Evolutionary conservation across 2,888 invertebrate species (phyloP).

Genomic region (Hypercompe scribonia): DNA sequence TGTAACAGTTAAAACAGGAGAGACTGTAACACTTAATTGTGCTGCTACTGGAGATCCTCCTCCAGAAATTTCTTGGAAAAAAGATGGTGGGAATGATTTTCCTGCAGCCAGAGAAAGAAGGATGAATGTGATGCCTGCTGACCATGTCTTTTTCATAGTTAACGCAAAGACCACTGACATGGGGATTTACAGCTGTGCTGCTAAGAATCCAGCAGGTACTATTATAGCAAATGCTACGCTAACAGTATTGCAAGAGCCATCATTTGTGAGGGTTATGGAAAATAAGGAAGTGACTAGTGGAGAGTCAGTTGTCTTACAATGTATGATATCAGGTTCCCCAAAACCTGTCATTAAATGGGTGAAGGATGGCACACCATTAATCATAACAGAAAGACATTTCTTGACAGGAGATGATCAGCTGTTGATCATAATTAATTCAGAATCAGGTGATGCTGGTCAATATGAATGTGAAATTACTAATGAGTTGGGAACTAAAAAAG

Average conservation of each 20-base stretch:
- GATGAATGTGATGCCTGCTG: conserved; percentile 96
- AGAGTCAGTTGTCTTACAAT: conserved; percentile 94
- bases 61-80: conserved; percentile 96
- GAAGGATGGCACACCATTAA: conserved; percentile 92
- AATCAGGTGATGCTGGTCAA: conserved; percentile 92
- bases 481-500: conserved; percentile 91
- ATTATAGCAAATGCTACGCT: conserved; percentile 95
- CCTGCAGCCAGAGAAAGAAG: conserved; percentile 97
- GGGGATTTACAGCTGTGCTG: conserved; percentile 97
- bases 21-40: conserved; percentile 95
- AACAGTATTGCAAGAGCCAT: conserved; percentile 94
- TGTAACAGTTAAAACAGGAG: conserved; percentile 94
- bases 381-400: conserved; percentile 92
- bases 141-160: conserved; percentile 97
- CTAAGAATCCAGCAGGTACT: conserved; percentile 95
- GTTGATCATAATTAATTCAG: conserved; percentile 94
- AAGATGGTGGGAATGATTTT: conserved; percentile 97
- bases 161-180: conserved; percentile 95
- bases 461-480: conserved; percentile 97
- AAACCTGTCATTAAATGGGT: conserved; percentile 94
- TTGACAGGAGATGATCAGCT: conserved; percentile 95
- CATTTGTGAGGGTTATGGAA: conserved; percentile 94
- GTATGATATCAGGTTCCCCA: conserved; percentile 94
- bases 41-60: conserved; percentile 95
- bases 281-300: conserved; percentile 94